These are phyloP conservation scores for Pentalonia nigronervosa DNA, from an alignment of 1,140 invertebrate genomes.

Conservation along the genomic window DNA sequence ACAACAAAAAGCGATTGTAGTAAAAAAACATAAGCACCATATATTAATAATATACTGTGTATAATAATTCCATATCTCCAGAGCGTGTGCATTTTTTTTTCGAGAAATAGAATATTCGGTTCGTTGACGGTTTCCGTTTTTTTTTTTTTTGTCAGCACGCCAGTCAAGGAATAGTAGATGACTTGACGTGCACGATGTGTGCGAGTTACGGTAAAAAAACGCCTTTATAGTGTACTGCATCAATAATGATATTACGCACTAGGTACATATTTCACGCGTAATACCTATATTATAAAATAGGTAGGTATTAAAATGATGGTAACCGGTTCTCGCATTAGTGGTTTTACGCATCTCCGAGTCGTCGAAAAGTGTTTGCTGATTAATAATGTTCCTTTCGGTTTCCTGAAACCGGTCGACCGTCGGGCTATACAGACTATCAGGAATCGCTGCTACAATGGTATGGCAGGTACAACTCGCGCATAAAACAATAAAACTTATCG, in stretches of 20 bases:
- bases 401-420: neutral
- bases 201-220: neutral
- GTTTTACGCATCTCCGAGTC: neutral
- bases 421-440: neutral
- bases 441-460: neutral
- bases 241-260: neutral
- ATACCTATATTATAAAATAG: neutral
- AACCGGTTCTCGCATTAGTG: constrained; percentile 14
- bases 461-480: neutral
- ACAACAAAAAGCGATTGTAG: neutral
- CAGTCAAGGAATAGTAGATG: too few relatives aligned
- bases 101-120: neutral
- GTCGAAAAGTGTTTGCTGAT: constrained; percentile 11
- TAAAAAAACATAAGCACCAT: neutral
- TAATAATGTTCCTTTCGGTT: neutral
- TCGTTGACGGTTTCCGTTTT: neutral
- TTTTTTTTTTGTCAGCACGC: too few relatives aligned
- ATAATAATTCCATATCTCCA: neutral
- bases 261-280: neutral
- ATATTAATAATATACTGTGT: too few relatives aligned
- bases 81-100: neutral
- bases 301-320: neutral
- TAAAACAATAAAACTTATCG: neutral
- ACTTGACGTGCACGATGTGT: too few relatives aligned
- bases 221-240: neutral